These are phyloP conservation scores for Orthonyx spaldingii DNA, from an alignment of 2,113 vertebrate genomes.

Conservation along the genomic window DNA sequence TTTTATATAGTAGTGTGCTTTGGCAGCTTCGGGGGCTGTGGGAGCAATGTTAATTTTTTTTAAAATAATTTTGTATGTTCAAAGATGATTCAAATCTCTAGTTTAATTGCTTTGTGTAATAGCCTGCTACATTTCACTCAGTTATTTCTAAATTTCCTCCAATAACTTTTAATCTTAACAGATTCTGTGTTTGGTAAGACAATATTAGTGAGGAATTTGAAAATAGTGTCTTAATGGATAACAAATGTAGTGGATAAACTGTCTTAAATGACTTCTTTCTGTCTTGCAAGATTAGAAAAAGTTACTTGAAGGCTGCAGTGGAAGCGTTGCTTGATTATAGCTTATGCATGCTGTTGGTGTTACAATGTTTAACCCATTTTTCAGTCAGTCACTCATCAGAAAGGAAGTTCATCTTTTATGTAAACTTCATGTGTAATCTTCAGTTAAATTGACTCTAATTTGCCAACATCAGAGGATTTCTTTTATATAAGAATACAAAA, in stretches of 20 bases:
- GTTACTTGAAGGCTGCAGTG: not conserved
- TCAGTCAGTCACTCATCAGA: not conserved
- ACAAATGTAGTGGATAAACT: not conserved
- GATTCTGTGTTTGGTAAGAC: not conserved
- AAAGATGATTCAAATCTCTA: not conserved
- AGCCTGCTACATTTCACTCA: not conserved
- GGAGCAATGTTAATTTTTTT: not conserved
- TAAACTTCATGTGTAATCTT: not conserved
- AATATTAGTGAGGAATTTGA: not conserved
- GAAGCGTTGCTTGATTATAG: not conserved
- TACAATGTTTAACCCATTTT: not conserved
- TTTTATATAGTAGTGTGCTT: not conserved
- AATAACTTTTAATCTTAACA: not conserved
- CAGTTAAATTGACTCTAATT: conserved; percentile 13
- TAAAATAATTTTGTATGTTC: not conserved
- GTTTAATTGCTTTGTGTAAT: not conserved
- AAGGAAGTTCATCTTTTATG: not conserved
- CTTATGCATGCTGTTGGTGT: not conserved
- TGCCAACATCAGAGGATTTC: not conserved
- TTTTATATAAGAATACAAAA: not conserved
- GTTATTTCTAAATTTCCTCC: not conserved
- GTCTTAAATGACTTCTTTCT: not conserved
- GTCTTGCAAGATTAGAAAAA: not conserved
- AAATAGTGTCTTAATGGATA: not conserved
- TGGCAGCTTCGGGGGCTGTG: not conserved